A percentile compares a stretch with the other conserved stretches of the same genome.
These are phyloP conservation scores for Sphinx pinastri DNA, from an alignment of 2,888 invertebrate genomes.

Conservation along the genomic window DNA sequence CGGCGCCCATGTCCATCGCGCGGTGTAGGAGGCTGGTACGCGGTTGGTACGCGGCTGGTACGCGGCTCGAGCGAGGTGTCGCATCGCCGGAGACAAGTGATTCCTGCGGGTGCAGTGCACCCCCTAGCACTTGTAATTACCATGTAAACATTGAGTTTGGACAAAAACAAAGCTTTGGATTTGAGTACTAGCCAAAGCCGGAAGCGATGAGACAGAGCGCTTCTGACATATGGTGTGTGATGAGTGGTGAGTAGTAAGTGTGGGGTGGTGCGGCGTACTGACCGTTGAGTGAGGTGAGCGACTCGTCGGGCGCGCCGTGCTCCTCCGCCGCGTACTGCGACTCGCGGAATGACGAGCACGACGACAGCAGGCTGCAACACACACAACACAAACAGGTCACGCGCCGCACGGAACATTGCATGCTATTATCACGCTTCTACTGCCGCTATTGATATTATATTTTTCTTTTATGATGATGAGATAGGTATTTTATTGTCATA, in stretches of 20 bases:
- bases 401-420: background rate
- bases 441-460: too few relatives aligned
- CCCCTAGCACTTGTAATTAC: background rate
- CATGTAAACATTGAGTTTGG: background rate
- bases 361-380: conserved; percentile 87
- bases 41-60: too few relatives aligned
- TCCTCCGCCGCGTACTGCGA: conserved; percentile 89
- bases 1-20: too few relatives aligned
- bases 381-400: background rate
- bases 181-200: background rate
- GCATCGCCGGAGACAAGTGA: too few relatives aligned
- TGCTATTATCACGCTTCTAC: too few relatives aligned
- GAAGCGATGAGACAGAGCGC: background rate
- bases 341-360: conserved; percentile 94
- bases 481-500: too few relatives aligned
- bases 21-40: too few relatives aligned
- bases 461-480: too few relatives aligned
- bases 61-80: too few relatives aligned
- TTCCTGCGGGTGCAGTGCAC: too few relatives aligned
- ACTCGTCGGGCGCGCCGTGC: conserved; percentile 75
- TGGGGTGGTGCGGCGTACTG: conserved; percentile 29
- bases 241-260: background rate
- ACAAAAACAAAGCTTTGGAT: conserved; percentile 1
- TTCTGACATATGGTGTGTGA: background rate
- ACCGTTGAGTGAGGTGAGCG: conserved; percentile 83